Evolutionary conservation across 2,888 invertebrate genomes (phyloP), one percentile per base, ranked within the genome.

Genomic region (Zygothrica quintamaculata): DNA sequence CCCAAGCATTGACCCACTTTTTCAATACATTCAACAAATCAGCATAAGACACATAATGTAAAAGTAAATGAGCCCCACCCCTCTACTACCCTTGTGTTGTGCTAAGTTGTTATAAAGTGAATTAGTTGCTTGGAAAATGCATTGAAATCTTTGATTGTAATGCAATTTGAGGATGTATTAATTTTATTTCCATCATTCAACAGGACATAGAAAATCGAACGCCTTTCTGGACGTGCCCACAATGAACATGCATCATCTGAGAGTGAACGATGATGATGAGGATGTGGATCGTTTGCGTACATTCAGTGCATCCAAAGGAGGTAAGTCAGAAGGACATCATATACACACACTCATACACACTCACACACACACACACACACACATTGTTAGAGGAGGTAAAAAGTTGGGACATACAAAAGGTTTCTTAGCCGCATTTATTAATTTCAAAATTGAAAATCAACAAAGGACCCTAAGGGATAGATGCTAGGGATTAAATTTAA

Each of bases 291-390:
- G 97, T 74, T 94, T 98, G 86, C 93, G 98, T 86, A 97, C 97
- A 77, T 99, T 99, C 93, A 96, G 96, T 92, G 95, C 92, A 96
- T 97, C 84, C 94, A 98, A 98, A 94, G 96, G 96, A 94, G 93
- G 93, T 94, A 91, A 90, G 88, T 87, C 36, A 16, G 15, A 7
- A 40, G 2, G 16, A 1, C 12, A 43, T n/a, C 11, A 13, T 25
- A 29, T 5, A 44, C 29, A 44, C 42, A 22, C 29, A 29, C 29
- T 2, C 29, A 29, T 9, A 29, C 29, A 29, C 29, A 29, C 1
- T 22, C 18, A 33, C 3, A 33, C 13, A 50, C 15, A 26, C n/a
- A 12, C 11, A 13, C 34, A 62, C 11, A 44, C 15, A 18, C 6
- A 15, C 6, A 31, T 0, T 18, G 9, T 18, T 9, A 26, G 4